Base-by-base conservation (phyloP, 1,140 invertebrate genomes). In the Solen grandis region DNA sequence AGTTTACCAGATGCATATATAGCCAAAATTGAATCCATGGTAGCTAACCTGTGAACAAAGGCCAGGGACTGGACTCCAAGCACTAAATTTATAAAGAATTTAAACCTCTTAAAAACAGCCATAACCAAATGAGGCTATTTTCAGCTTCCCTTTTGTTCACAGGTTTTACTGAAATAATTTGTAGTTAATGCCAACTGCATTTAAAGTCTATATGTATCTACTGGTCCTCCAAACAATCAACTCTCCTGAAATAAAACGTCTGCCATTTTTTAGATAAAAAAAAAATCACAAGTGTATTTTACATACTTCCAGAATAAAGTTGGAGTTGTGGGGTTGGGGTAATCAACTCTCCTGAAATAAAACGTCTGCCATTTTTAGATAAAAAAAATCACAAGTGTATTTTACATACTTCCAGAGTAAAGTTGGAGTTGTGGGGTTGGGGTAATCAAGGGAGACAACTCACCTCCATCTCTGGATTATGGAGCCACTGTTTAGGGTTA, bases 401-500 rank as follows among this genome's bases (percentile, higher is more conserved):
- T 10, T 46, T 10, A 46, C 8, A 19, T 46, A 46, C 19, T 10
- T 10, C 19, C 19, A 10, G 8, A 46, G 8, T 19, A 46, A 8
- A 46, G 19, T 46, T 46, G 41, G n/a, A n/a, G 8, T 19, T 46
- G 41, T 46, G 8, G 19, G 41, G 41, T 46, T 8, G 41, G 41
- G 41, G 41, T 19, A 46, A 46, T 10, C 41, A 46, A 10, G 41
- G 41, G 41, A 46, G 8, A 46, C 8, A 46, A 46, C 89, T 76
- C 69, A 98, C 97, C 92, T 98, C 96, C 14, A 94, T 92, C 69
- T 99, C 97, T 8, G 94, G 93, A 94, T 98, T 97, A 86, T 97
- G 95, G 0, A 99, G 89, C 96, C 98, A 99, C 92, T 99, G 97
- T 90, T 98, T 98, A 0, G 98, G 97, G 90, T 98, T 96, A 75